A percentile compares a stretch with the other conserved stretches of the same genome.
phyloP scores from a whole-genome alignment of 2,797 vertebrate species.

The Alexandromys oeconomus region DNA sequence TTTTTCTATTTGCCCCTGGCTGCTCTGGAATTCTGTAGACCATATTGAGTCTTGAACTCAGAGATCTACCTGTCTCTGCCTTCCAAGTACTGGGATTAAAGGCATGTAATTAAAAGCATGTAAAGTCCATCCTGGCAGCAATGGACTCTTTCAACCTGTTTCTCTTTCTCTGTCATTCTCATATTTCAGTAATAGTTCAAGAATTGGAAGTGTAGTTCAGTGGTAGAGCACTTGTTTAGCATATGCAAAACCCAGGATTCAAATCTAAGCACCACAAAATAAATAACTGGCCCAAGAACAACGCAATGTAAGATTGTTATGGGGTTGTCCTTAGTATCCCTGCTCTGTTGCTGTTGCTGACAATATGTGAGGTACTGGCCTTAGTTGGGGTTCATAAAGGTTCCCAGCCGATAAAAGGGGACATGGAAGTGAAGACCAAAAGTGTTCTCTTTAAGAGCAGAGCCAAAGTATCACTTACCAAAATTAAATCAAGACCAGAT shows the following conservation, averaged over 20 bases:
- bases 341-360: not conserved
- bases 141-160: not conserved
- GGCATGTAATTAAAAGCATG: too few species aligned
- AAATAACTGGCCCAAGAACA: not conserved
- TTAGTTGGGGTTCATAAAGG: not conserved
- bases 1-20: not conserved
- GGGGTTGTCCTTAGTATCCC: not conserved
- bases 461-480: not conserved
- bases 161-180: not conserved
- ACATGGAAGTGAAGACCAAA: slow-evolving; percentile 27
- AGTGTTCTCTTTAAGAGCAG: not conserved
- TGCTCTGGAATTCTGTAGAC: not conserved
- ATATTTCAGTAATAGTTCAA: not conserved
- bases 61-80: not conserved
- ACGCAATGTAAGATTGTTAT: not conserved
- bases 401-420: slow-evolving; percentile 21
- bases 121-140: not conserved
- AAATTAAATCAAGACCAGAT: too few species aligned
- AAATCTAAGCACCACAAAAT: not conserved
- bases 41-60: not conserved
- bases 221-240: not conserved
- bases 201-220: not conserved
- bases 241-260: not conserved
- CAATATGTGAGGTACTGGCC: not conserved
- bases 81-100: not conserved